These are phyloP conservation scores for Nysson spinosus DNA, from an alignment of 2,888 invertebrate species.

Conservation along the genomic window DNA sequence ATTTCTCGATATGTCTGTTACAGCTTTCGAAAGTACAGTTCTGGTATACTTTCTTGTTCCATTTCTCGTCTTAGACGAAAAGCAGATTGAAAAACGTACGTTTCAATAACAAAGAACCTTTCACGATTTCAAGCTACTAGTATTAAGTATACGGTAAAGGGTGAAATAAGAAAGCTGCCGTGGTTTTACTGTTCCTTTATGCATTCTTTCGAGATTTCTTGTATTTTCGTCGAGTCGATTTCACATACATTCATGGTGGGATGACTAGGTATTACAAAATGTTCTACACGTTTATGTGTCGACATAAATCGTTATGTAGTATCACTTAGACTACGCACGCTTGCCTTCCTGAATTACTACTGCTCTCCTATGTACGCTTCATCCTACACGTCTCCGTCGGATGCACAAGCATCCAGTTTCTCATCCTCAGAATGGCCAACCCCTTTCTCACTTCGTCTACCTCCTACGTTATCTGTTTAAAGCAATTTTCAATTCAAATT, in stretches of 20 bases:
- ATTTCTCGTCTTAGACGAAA: background rate
- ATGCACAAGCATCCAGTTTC: constrained; percentile 29
- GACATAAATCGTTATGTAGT: constrained; percentile 65
- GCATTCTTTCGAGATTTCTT: constrained; percentile 8
- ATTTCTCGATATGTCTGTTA: background rate
- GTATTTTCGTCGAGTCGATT: constrained; percentile 35
- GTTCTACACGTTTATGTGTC: constrained; percentile 37
- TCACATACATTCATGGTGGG: constrained; percentile 4
- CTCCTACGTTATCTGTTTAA: background rate
- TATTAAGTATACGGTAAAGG: too few relatives aligned
- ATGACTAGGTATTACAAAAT: constrained; percentile 20
- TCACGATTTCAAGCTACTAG: too few relatives aligned
- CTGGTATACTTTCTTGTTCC: background rate
- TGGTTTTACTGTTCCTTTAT: too few relatives aligned
- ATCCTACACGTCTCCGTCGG: constrained; percentile 45
- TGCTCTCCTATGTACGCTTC: constrained; percentile 40
- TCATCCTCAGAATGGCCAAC: constrained; percentile 8
- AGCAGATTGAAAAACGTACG: background rate
- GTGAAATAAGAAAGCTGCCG: too few relatives aligned
- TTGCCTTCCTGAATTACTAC: constrained; percentile 56
- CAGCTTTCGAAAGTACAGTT: background rate
- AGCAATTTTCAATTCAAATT: too few relatives aligned
- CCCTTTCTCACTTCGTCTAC: constrained; percentile 7
- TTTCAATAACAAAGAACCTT: background rate
- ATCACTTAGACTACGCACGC: constrained; percentile 62